Evolutionary conservation across 37 sponge, comb jelly and placozoan genomes (phyloP).

Genomic region (Ianthella basta): DNA sequence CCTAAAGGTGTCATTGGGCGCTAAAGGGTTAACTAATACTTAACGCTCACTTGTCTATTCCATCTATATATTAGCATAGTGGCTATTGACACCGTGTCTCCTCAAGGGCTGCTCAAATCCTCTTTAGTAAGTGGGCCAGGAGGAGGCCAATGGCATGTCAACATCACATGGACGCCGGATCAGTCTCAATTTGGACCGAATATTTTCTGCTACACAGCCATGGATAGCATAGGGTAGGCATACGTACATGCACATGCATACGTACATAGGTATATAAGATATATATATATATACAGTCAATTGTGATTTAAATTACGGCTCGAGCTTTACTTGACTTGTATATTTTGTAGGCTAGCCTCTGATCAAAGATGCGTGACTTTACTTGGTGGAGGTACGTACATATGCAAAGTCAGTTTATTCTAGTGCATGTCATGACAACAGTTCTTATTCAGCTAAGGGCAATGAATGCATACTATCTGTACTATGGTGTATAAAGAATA

Average conservation of each 20-base stretch:
- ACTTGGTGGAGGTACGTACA: constrained; percentile 33
- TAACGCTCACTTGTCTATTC: too few relatives aligned
- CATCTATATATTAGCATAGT: constrained; percentile 15
- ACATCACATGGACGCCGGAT: constrained; percentile 37
- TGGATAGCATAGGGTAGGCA: constrained; percentile 20
- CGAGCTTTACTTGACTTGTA: neutral
- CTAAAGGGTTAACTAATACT: too few relatives aligned
- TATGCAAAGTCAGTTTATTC: neutral
- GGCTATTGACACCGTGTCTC: constrained; percentile 36
- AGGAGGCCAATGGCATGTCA: neutral
- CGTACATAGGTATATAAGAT: neutral
- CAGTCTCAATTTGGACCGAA: constrained; percentile 28
- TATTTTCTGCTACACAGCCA: constrained; percentile 47
- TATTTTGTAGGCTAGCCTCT: constrained; percentile 18
- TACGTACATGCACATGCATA: neutral
- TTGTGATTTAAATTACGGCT: neutral
- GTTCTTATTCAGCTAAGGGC: too few relatives aligned
- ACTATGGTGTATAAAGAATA: too few relatives aligned
- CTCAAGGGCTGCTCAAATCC: constrained; percentile 27
- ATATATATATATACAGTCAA: constrained; percentile 6
- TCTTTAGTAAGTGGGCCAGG: neutral
- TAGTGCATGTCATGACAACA: too few relatives aligned
- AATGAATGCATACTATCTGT: too few relatives aligned
- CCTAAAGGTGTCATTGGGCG: too few relatives aligned
- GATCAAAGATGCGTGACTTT: constrained; percentile 10